Conservation (phyloP, 2,797 vertebrate species). For the Pipistrellus pygmaeus region DNA sequence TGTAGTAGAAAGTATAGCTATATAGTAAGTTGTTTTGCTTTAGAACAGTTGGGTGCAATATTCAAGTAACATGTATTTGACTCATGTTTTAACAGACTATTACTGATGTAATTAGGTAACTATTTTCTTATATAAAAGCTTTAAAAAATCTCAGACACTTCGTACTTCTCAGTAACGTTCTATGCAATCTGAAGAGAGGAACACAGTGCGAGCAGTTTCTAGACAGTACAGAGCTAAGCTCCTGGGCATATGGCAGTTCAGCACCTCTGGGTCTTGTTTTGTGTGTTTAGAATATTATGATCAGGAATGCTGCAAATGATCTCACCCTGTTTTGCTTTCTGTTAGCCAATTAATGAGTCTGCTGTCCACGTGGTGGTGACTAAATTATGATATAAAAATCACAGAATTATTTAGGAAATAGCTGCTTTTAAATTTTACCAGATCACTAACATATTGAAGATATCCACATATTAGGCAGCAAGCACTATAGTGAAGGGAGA, state of each 20-base stretch:
- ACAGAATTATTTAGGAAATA: constrained; percentile 56
- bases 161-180: not conserved
- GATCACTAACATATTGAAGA: not conserved
- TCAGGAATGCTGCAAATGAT: not conserved
- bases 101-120: constrained; percentile 27
- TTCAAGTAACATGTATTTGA: constrained; percentile 29
- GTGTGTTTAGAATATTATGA: constrained; percentile 2
- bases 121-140: constrained; percentile 46
- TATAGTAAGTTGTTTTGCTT: not conserved
- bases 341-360: constrained; percentile 22
- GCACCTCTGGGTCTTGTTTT: not conserved
- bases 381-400: constrained; percentile 26
- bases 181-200: not conserved
- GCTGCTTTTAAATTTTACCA: not conserved
- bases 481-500: not conserved
- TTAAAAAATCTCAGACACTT: constrained; percentile 17
- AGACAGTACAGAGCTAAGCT: not conserved
- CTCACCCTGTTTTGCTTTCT: not conserved
- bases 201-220: not conserved
- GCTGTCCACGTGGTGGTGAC: not conserved
- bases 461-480: not conserved
- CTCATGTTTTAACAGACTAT: not conserved
- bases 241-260: not conserved
- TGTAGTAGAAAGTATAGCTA: constrained; percentile 16
- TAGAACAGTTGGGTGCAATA: constrained; percentile 43